Conservation (phyloP, 2,888 invertebrate genomes). For the Panopea generosa region DNA sequence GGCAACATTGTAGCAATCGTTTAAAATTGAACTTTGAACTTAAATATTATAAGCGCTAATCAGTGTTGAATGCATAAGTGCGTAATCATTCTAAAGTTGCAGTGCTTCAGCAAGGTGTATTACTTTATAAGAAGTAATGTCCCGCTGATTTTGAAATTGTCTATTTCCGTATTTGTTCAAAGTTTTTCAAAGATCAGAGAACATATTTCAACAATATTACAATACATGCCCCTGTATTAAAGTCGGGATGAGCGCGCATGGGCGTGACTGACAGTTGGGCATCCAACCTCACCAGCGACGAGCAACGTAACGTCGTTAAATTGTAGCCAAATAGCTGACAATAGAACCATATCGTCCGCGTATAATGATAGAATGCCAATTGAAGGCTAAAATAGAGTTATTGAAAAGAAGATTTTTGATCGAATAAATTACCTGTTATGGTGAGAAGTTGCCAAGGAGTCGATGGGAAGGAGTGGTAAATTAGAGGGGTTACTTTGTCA, state of each 20-base stretch:
- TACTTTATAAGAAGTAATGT: not conserved
- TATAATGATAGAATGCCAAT: constrained; percentile 11
- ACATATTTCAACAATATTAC: constrained; percentile 11
- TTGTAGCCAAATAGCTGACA: constrained; percentile 7
- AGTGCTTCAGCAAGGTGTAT: not conserved
- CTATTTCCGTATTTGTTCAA: constrained; percentile 29
- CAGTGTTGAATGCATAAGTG: no score
- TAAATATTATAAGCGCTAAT: no score
- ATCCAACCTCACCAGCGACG: not conserved
- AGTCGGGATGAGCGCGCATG: constrained; percentile 9
- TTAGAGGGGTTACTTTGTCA: constrained; percentile 20
- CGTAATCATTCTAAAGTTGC: not conserved
- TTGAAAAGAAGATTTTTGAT: constrained; percentile 26
- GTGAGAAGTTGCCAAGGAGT: constrained; percentile 14
- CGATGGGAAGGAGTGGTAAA: constrained; percentile 8
- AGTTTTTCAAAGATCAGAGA: constrained; percentile 26
- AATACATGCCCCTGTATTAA: constrained; percentile 27
- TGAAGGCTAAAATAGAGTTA: constrained; percentile 21
- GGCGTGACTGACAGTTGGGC: not conserved
- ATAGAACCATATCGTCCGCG: not conserved
- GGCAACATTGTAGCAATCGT: no score
- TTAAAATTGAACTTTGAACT: constrained; percentile 4
- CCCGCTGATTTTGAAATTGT: constrained; percentile 33
- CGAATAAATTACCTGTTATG: constrained; percentile 32
- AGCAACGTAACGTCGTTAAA: constrained; percentile 21